Evolutionary conservation across 1,140 invertebrate genomes (phyloP).

Genomic region (Drosophila sp.): DNA sequence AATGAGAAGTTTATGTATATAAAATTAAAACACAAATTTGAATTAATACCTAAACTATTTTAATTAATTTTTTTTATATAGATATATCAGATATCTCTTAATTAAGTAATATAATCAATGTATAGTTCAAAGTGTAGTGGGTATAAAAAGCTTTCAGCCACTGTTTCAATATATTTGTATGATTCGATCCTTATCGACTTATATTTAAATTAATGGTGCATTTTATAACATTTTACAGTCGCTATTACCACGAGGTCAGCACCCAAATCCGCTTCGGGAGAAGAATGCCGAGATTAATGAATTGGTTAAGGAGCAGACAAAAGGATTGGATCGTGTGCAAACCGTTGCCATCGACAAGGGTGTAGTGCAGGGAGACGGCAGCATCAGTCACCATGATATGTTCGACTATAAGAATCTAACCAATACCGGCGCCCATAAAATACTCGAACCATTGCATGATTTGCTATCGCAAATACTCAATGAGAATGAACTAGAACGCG

Average conservation of each 20-base stretch:
- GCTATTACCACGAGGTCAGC: conserved; percentile 92
- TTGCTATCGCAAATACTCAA: conserved; percentile 90
- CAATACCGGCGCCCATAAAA: conserved; percentile 92
- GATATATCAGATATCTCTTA: no score
- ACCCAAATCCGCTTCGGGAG: conserved; percentile 91
- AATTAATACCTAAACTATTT: no score
- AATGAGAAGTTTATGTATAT: no score
- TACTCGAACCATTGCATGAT: conserved; percentile 92
- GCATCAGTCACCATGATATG: conserved; percentile 94
- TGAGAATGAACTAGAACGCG: conserved; percentile 90
- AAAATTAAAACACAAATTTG: no score
- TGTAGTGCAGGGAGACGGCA: conserved; percentile 90
- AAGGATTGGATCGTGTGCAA: conserved; percentile 87
- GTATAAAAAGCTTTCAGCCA: no score
- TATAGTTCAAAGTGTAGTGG: no score
- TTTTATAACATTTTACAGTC: conserved; percentile 87
- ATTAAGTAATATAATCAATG: no score
- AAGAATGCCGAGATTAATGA: conserved; percentile 91
- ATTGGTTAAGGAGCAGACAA: conserved; percentile 87
- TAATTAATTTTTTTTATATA: no score
- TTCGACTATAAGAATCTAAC: conserved; percentile 94
- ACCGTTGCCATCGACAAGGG: conserved; percentile 90
- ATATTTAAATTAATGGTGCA: neutral
- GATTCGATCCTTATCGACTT: neutral
- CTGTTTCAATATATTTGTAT: no score